Percentiles rank a stretch among this genome's conserved stretches.
Evolutionary conservation across 2,888 invertebrate species (phyloP).

Genomic region (Oligia strigilis): DNA sequence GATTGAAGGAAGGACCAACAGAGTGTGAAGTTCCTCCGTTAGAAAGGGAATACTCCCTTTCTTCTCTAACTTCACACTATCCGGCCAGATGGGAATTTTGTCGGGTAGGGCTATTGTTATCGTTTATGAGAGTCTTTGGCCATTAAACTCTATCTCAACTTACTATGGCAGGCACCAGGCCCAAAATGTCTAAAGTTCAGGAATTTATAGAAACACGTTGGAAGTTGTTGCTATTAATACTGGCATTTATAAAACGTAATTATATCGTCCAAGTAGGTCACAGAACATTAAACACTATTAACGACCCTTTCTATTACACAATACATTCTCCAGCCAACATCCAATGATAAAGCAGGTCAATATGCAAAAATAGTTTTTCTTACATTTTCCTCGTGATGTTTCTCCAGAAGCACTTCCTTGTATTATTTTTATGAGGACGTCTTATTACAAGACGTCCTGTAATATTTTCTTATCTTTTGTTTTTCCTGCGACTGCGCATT

Average conservation of each 20-base stretch:
- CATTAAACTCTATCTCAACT: background rate
- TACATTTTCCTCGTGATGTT: conserved; percentile 43
- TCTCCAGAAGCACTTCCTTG: conserved; percentile 47
- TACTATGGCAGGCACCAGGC: background rate
- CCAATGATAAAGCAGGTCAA: conserved; percentile 52
- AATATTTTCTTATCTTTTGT: too few relatives aligned
- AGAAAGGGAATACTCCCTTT: background rate
- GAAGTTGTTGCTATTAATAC: conserved; percentile 7
- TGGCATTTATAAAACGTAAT: conserved; percentile 15
- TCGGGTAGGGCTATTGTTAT: background rate
- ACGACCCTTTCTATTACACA: conserved; percentile 55
- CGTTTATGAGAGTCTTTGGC: background rate
- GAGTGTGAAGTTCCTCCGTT: background rate
- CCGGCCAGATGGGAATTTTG: background rate
- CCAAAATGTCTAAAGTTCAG: background rate
- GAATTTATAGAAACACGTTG: background rate
- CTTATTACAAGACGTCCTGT: too few relatives aligned
- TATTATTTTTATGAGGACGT: conserved; percentile 22
- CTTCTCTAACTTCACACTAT: background rate
- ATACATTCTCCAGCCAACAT: conserved; percentile 48
- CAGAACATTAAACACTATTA: conserved; percentile 57
- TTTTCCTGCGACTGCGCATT: background rate
- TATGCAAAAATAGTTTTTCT: conserved; percentile 63
- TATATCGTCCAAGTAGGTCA: conserved; percentile 32
- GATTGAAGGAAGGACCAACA: background rate